phyloP scores from a whole-genome alignment of 2,797 vertebrate genomes.

The Cetoscarus ocellatus region DNA sequence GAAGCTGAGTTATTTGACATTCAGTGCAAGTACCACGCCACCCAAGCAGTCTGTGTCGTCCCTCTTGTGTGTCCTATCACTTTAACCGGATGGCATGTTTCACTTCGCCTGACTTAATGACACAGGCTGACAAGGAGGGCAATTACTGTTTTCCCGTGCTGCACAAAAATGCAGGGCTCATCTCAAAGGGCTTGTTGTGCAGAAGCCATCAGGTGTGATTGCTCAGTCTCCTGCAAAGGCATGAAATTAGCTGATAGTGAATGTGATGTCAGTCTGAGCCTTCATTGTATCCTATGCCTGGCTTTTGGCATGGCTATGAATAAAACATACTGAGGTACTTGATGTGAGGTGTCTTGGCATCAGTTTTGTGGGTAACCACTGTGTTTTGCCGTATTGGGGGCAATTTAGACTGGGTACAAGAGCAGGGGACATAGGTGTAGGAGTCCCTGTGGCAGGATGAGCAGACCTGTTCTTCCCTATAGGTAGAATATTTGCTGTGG shows the following conservation, averaged over 20 bases:
- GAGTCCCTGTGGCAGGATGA: too few species aligned
- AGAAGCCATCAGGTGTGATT: constrained; percentile 55
- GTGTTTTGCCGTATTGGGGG: not conserved
- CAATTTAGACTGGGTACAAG: constrained; percentile 25
- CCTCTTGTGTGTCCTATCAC: constrained; percentile 50
- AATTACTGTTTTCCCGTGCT: constrained; percentile 61
- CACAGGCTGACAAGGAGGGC: constrained; percentile 58
- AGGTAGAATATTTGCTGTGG: too few species aligned
- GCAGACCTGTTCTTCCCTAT: not conserved
- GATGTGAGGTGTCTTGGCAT: constrained; percentile 12
- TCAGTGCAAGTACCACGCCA: constrained; percentile 32
- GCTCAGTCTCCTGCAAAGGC: constrained; percentile 50
- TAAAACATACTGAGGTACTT: constrained; percentile 18
- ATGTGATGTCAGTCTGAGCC: constrained; percentile 41
- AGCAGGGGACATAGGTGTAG: too few species aligned
- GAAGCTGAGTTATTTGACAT: constrained; percentile 62
- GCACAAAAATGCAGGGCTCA: constrained; percentile 56
- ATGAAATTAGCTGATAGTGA: constrained; percentile 60
- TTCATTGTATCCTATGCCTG: constrained; percentile 38
- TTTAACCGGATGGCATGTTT: constrained; percentile 58
- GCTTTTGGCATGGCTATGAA: constrained; percentile 25
- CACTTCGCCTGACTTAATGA: constrained; percentile 68
- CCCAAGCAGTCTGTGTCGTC: constrained; percentile 18
- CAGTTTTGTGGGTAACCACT: not conserved
- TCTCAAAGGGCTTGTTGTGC: constrained; percentile 53